Percentiles rank a stretch among this genome's conserved stretches.
Conservation (phyloP, 2,113 vertebrate genomes). For the Colossoma macropomum region DNA sequence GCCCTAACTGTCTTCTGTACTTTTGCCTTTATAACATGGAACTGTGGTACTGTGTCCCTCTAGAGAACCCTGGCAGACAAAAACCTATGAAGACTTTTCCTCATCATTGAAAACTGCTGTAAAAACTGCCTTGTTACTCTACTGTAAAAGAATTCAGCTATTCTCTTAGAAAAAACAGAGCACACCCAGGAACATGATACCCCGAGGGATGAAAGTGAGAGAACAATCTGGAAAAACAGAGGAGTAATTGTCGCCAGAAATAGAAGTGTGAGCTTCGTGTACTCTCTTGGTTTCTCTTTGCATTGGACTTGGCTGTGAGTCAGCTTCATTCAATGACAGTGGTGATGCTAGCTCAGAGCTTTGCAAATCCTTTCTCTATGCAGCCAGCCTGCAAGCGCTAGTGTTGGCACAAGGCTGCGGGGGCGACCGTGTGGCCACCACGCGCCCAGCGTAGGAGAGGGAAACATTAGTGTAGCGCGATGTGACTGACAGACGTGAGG, state of each 20-base stretch:
- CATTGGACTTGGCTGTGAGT: constrained; percentile 23
- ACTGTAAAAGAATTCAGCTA: constrained; percentile 25
- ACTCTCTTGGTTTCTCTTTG: constrained; percentile 8
- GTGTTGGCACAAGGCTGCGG: constrained; percentile 35
- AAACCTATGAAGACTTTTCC: background rate
- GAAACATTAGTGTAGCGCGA: constrained; percentile 37
- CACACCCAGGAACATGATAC: background rate
- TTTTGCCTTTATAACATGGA: background rate
- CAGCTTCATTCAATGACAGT: constrained; percentile 35
- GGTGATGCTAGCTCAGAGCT: constrained; percentile 26
- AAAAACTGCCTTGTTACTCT: constrained; percentile 15
- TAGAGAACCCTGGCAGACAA: constrained; percentile 3
- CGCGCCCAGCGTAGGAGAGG: constrained; percentile 42
- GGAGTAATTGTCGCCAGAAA: constrained; percentile 43
- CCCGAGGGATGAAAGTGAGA: constrained; percentile 18
- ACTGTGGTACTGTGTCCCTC: background rate
- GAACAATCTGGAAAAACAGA: constrained; percentile 19
- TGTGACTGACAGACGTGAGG: constrained; percentile 51
- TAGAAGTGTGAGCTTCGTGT: constrained; percentile 5
- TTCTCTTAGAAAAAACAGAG: constrained; percentile 26
- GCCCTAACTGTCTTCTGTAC: background rate
- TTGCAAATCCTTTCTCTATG: constrained; percentile 42
- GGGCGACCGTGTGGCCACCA: constrained; percentile 19
- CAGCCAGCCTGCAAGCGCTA: constrained; percentile 15
- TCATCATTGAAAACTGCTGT: background rate